phyloP scores from a whole-genome alignment of 2,797 vertebrate species.

The Babyrousa celebensis region DNA sequence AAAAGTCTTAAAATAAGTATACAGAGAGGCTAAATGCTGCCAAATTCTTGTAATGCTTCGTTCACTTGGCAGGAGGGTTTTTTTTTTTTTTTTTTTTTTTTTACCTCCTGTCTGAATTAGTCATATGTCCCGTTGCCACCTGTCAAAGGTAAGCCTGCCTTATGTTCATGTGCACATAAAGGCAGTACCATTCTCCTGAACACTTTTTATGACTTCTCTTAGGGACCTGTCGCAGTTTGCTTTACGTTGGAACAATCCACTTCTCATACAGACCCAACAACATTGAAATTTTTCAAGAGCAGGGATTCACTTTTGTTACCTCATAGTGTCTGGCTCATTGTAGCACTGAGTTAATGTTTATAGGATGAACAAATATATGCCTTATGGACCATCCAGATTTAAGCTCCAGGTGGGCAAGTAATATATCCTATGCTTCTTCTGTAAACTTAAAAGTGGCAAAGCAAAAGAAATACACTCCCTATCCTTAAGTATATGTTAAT shows the following conservation, averaged over 20 bases:
- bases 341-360: conserved; percentile 60
- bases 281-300: background rate
- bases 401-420: conserved; percentile 44
- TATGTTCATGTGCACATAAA: conserved; percentile 22
- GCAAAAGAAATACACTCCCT: conserved; percentile 43
- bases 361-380: conserved; percentile 45
- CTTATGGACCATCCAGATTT: conserved; percentile 11
- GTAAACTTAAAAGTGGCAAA: conserved; percentile 42
- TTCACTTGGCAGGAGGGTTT: conserved; percentile 9
- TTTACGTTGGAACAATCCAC: conserved; percentile 26
- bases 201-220: conserved; percentile 46
- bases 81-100: conserved; percentile 34
- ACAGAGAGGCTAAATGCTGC: background rate
- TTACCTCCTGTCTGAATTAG: background rate
- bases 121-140: background rate
- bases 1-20: conserved; percentile 42
- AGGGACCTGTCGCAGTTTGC: conserved; percentile 11
- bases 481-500: conserved; percentile 66
- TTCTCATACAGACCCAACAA: conserved; percentile 50
- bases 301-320: conserved; percentile 54
- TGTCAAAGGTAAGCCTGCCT: background rate
- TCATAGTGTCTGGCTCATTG: conserved; percentile 37
- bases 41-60: background rate
- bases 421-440: conserved; percentile 48
- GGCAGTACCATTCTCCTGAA: background rate